Conservation (phyloP, 2,113 vertebrate genomes). For the Hippocampus mohnikei region DNA sequence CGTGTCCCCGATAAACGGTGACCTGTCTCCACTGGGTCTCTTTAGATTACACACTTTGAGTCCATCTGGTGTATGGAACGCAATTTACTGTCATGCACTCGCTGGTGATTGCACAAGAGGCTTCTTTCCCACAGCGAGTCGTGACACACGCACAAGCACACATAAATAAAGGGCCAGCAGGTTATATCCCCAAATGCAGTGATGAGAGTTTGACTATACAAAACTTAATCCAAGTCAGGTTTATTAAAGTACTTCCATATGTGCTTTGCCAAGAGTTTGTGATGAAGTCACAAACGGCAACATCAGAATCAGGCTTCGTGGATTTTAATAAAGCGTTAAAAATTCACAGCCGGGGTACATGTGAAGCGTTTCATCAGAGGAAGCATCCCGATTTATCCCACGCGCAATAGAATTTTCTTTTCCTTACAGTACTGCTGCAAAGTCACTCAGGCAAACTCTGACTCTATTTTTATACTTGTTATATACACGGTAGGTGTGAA, state of each 20-base stretch:
- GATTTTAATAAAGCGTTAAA: background rate
- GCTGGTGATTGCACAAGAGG: background rate
- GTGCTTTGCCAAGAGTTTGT: background rate
- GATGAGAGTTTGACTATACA: background rate
- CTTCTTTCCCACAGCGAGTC: background rate
- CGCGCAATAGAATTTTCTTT: background rate
- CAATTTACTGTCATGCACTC: background rate
- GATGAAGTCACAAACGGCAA: background rate
- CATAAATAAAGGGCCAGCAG: background rate
- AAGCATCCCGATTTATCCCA: background rate
- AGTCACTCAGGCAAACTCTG: background rate
- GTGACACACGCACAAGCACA: background rate
- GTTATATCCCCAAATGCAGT: background rate
- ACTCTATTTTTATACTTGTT: background rate
- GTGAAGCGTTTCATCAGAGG: background rate
- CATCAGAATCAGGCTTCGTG: background rate
- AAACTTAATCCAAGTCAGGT: background rate
- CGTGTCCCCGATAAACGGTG: background rate
- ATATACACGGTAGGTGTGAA: background rate
- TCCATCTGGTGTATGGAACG: background rate
- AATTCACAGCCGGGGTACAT: background rate
- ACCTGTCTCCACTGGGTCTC: background rate
- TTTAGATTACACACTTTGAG: background rate
- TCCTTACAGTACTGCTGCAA: background rate
- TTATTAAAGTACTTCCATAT: background rate